These are phyloP conservation scores for Trachelus iudaicus DNA, from an alignment of 2,888 invertebrate genomes.

Conservation along the genomic window DNA sequence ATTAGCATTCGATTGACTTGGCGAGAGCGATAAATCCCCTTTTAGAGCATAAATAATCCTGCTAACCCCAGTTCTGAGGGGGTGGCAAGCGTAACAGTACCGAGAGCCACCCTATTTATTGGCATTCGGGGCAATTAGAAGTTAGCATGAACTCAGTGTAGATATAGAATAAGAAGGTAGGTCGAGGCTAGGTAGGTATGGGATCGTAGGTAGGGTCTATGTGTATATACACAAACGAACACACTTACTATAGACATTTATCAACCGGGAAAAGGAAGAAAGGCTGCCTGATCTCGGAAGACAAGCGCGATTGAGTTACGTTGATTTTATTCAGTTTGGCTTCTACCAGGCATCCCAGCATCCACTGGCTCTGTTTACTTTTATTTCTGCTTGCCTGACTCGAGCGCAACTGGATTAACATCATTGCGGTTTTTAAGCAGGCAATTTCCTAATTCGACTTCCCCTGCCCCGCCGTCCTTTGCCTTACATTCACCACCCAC, in stretches of 20 bases:
- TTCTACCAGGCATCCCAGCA: constrained; percentile 35
- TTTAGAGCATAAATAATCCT: constrained; percentile 18
- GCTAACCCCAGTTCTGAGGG: not conserved
- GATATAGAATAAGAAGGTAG: not conserved
- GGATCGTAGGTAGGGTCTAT: not conserved
- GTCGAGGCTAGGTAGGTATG: not conserved
- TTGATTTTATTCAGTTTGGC: constrained; percentile 63
- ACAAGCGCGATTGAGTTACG: constrained; percentile 64
- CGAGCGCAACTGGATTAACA: constrained; percentile 55
- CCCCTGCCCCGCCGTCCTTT: constrained; percentile 29
- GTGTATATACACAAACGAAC: constrained; percentile 7
- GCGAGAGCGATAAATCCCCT: constrained; percentile 34
- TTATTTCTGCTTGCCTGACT: constrained; percentile 34
- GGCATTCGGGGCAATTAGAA: constrained; percentile 46
- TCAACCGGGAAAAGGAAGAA: constrained; percentile 42
- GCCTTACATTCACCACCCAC: constrained; percentile 36
- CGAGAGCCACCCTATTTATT: constrained; percentile 1
- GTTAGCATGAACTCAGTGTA: constrained; percentile 27
- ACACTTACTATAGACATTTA: constrained; percentile 39
- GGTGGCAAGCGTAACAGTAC: not conserved
- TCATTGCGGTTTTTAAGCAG: constrained; percentile 64
- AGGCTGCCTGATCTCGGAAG: constrained; percentile 55
- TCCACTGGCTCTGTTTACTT: constrained; percentile 34
- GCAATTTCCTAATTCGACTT: constrained; percentile 63
- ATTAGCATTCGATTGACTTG: constrained; percentile 41